phyloP scores from a whole-genome alignment of 2,113 vertebrate species.

The Oxyura jamaicensis region DNA sequence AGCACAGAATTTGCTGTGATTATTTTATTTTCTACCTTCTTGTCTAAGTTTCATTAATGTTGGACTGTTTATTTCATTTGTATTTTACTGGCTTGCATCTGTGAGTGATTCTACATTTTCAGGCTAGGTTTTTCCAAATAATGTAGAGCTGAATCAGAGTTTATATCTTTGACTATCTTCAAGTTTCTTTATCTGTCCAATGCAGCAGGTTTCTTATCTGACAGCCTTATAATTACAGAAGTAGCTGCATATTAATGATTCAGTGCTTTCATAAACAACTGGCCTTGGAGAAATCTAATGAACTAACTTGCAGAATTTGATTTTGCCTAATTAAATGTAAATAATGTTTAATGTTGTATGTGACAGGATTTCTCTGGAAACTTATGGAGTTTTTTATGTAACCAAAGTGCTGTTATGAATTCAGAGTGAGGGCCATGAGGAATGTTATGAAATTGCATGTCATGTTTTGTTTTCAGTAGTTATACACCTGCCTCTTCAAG shows the following conservation, averaged over 20 bases:
- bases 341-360: slow-evolving; percentile 77
- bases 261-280: slow-evolving; percentile 78
- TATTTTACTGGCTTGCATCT: slow-evolving; percentile 5
- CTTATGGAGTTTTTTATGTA: slow-evolving; percentile 44
- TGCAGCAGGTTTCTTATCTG: slow-evolving; percentile 79
- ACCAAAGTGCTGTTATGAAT: slow-evolving; percentile 52
- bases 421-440: background rate
- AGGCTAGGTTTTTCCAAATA: slow-evolving; percentile 48
- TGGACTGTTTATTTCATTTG: slow-evolving; percentile 6
- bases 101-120: slow-evolving; percentile 48
- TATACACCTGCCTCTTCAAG: slow-evolving; percentile 9
- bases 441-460: background rate
- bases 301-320: slow-evolving; percentile 75
- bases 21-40: slow-evolving; percentile 6
- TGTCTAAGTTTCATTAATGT: background rate
- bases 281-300: slow-evolving; percentile 80
- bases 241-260: slow-evolving; percentile 78
- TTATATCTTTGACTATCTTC: slow-evolving; percentile 73
- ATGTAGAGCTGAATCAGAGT: background rate
- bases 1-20: background rate
- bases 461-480: slow-evolving; percentile 32
- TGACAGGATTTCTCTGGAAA: slow-evolving; percentile 69
- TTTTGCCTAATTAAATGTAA: slow-evolving; percentile 82
- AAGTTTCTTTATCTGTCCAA: slow-evolving; percentile 76
- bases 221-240: slow-evolving; percentile 76